Evolutionary conservation across 2,888 invertebrate genomes (phyloP).

Genomic region (Bursaphelenchus okinawaensis): DNA sequence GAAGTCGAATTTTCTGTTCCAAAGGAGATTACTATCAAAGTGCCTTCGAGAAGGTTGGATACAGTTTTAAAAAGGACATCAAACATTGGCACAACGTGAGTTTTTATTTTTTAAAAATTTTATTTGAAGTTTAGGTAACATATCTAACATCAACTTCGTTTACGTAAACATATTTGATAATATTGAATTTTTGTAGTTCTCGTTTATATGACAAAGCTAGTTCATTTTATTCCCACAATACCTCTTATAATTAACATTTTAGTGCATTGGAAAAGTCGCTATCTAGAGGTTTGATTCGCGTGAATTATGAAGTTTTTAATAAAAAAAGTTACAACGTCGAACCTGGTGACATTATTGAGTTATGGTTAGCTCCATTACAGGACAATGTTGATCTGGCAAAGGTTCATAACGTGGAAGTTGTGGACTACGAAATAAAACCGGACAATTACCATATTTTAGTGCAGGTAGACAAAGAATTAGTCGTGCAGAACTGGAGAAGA

Average conservation of each 20-base stretch:
- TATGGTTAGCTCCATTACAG: conserved; percentile 34
- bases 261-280: conserved; percentile 42
- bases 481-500: conserved; percentile 14
- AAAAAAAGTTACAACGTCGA: conserved; percentile 48
- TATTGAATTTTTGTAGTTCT: too few species aligned
- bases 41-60: conserved; percentile 10
- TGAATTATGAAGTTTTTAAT: conserved; percentile 42
- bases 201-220: too few species aligned
- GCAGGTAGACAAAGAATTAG: conserved; percentile 2
- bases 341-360: conserved; percentile 38
- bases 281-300: conserved; percentile 37
- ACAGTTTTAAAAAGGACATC: conserved; percentile 9
- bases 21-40: conserved; percentile 1
- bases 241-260: conserved; percentile 5
- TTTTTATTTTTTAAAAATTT: neutral
- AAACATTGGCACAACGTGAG: conserved; percentile 3
- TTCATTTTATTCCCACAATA: neutral
- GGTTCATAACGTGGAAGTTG: conserved; percentile 30
- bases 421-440: conserved; percentile 38
- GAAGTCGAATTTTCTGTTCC: neutral
- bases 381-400: conserved; percentile 40
- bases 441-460: conserved; percentile 39
- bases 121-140: neutral
- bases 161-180: neutral
- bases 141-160: neutral